Conservation (phyloP, 2,888 invertebrate species). For the Cremastobaeus sp. region DNA sequence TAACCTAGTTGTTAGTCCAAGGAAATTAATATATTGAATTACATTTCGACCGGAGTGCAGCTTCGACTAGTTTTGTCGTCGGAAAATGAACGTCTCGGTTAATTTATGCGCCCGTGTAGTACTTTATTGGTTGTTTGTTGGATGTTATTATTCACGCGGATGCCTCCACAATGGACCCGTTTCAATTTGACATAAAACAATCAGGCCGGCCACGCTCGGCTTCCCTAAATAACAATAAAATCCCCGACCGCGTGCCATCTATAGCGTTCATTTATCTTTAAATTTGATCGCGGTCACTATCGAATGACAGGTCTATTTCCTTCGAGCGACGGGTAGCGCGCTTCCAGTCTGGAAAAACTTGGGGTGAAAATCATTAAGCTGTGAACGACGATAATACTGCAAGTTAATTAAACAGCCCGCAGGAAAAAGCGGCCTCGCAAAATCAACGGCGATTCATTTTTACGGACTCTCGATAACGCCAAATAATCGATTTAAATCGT, state of each 20-base stretch:
- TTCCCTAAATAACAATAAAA: conserved; percentile 42
- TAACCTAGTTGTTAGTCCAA: conserved; percentile 30
- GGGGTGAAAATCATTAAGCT: neutral
- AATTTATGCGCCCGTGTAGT: no score
- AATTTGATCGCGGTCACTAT: conserved; percentile 43
- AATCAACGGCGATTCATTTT: no score
- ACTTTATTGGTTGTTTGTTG: no score
- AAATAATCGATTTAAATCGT: no score
- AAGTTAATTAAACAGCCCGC: conserved; percentile 16
- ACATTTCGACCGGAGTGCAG: no score
- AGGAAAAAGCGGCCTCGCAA: no score
- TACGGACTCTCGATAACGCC: no score
- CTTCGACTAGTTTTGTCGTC: no score
- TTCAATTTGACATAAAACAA: conserved; percentile 30
- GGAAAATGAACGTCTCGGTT: no score
- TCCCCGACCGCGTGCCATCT: conserved; percentile 15
- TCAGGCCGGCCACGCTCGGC: conserved; percentile 28
- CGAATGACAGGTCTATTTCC: conserved; percentile 51
- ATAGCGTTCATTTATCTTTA: conserved; percentile 48
- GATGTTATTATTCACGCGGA: conserved; percentile 8
- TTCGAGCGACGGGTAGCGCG: conserved; percentile 33
- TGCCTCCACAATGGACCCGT: neutral
- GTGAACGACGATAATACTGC: conserved; percentile 21
- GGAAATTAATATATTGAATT: conserved; percentile 33
- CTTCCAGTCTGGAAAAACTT: conserved; percentile 38